phyloP scores from a whole-genome alignment of 2,113 vertebrate species.

The Mionectes macconnelli region DNA sequence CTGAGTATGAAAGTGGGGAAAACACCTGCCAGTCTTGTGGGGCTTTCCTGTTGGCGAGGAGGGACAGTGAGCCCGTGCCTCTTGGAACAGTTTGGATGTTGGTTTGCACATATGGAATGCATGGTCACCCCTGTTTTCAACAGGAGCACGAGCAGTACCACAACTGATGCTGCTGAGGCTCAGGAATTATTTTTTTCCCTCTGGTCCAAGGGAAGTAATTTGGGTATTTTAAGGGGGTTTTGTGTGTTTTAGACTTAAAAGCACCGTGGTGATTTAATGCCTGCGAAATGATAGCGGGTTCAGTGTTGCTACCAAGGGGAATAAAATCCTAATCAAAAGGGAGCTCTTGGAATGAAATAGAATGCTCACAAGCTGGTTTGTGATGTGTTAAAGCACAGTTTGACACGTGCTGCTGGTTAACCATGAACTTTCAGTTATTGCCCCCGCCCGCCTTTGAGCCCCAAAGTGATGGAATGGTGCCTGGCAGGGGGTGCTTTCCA shows the following conservation, averaged over 20 bases:
- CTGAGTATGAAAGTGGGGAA: not conserved
- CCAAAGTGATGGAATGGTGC: not conserved
- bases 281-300: not conserved
- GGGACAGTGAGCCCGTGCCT: not conserved
- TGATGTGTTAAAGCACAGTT: not conserved
- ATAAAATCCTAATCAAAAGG: not conserved
- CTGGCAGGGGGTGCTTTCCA: not conserved
- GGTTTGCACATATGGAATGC: not conserved
- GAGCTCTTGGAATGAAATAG: not conserved
- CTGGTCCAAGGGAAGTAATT: not conserved
- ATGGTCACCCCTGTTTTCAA: not conserved
- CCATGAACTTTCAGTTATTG: not conserved
- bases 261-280: not conserved
- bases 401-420: not conserved
- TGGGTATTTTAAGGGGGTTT: not conserved
- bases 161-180: not conserved
- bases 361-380: not conserved
- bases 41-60: not conserved
- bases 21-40: not conserved
- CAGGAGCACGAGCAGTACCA: not conserved
- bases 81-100: fast-evolving
- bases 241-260: not conserved
- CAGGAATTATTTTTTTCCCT: not conserved
- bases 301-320: not conserved
- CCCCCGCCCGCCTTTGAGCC: not conserved